phyloP scores from a whole-genome alignment of 2,888 invertebrate genomes.

The Craniophora ligustri region DNA sequence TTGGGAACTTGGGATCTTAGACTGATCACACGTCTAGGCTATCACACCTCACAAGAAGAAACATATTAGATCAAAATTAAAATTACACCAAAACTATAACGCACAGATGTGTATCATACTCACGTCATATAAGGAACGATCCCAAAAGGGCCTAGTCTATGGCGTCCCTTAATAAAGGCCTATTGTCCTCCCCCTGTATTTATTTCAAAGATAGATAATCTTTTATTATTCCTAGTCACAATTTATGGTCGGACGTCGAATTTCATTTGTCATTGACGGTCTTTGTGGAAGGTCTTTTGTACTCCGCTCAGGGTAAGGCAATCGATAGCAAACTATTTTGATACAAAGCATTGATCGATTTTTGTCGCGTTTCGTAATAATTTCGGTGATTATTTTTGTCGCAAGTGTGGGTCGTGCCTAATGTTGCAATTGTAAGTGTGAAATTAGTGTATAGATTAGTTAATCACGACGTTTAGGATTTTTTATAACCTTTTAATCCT shows the following conservation, averaged over 20 bases:
- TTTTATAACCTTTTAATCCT: no score
- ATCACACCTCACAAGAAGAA: no score
- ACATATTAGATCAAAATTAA: slow-evolving; percentile 8
- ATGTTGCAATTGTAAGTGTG: slow-evolving; percentile 11
- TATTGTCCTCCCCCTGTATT: slow-evolving; percentile 84
- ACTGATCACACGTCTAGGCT: no score
- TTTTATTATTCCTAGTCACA: slow-evolving; percentile 82
- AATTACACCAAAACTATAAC: slow-evolving; percentile 43
- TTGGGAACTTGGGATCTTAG: no score
- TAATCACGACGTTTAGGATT: no score
- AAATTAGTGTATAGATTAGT: slow-evolving; percentile 13
- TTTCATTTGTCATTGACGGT: slow-evolving; percentile 81
- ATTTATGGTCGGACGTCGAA: slow-evolving; percentile 81
- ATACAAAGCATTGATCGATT: slow-evolving; percentile 32
- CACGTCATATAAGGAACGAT: slow-evolving; percentile 19
- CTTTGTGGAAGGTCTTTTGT: slow-evolving; percentile 57
- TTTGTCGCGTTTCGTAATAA: slow-evolving; percentile 34
- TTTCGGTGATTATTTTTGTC: slow-evolving; percentile 12
- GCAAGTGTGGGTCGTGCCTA: slow-evolving; percentile 15
- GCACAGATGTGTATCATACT: slow-evolving; percentile 58
- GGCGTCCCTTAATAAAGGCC: slow-evolving; percentile 79
- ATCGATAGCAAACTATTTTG: slow-evolving; percentile 49
- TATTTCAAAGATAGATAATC: slow-evolving; percentile 85
- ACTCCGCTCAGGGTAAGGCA: slow-evolving; percentile 36
- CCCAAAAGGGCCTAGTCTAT: slow-evolving; percentile 53